phyloP scores from a whole-genome alignment of 2,888 invertebrate species.

The Oscheius sp. region DNA sequence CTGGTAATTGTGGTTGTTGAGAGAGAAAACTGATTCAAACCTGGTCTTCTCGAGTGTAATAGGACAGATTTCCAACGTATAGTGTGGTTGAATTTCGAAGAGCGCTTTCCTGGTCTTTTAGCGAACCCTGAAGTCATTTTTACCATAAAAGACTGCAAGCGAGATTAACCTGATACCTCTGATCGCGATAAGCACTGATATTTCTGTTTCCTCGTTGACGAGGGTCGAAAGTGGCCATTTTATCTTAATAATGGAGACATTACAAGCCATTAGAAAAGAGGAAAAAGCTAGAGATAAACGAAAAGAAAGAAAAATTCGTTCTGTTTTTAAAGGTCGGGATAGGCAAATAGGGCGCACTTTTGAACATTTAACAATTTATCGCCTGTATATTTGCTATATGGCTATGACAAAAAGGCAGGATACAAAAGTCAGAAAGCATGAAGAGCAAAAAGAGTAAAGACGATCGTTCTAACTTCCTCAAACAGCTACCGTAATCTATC shows the following conservation, averaged over 20 bases:
- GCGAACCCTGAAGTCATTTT: constrained; percentile 57
- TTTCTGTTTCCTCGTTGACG: constrained; percentile 44
- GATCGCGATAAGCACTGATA: constrained; percentile 69
- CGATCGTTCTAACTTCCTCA: too few species aligned
- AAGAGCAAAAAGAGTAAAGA: not conserved
- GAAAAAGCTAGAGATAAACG: not conserved
- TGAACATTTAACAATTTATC: too few species aligned
- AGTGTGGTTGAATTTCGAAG: constrained; percentile 85
- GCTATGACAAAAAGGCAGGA: too few species aligned
- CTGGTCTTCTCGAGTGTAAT: constrained; percentile 94
- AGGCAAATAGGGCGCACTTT: too few species aligned
- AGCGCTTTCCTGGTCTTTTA: constrained; percentile 79
- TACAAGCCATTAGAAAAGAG: too few species aligned
- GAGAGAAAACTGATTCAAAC: constrained; percentile 17
- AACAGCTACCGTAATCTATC: too few species aligned
- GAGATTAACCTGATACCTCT: constrained; percentile 64
- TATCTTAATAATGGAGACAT: not conserved
- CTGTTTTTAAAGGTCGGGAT: too few species aligned
- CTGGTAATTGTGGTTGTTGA: constrained; percentile 22
- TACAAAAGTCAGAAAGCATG: not conserved
- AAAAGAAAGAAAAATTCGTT: too few species aligned
- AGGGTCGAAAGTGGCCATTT: constrained; percentile 56
- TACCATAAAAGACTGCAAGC: not conserved
- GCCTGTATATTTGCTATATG: too few species aligned
- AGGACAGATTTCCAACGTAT: constrained; percentile 96